These are phyloP conservation scores for Haemorhous mexicanus DNA, from an alignment of 2,113 vertebrate genomes.

Conservation along the genomic window DNA sequence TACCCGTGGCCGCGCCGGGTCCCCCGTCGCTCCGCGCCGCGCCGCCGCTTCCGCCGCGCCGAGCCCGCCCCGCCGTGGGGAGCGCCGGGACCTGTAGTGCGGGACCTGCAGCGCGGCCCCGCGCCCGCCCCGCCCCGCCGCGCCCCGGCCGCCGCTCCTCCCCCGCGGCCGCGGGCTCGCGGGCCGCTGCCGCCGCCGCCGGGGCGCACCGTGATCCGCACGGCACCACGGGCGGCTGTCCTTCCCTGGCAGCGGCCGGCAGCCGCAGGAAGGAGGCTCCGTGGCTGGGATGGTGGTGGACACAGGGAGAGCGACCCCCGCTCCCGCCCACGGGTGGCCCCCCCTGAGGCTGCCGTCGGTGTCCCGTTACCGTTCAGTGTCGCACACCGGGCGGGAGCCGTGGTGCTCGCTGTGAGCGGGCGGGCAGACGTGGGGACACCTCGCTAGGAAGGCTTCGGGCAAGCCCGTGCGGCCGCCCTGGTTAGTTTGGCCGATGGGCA, in stretches of 20 bases:
- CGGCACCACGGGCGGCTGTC: neutral
- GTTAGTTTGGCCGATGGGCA: neutral
- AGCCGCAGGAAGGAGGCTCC: neutral
- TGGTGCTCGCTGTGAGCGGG: neutral
- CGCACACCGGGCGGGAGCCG: neutral
- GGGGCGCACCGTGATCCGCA: rapidly evolving
- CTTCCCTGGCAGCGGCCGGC: neutral
- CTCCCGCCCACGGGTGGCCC: no score
- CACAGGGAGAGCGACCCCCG: no score
- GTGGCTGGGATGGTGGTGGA: neutral
- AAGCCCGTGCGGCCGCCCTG: neutral
- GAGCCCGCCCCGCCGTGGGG: neutral
- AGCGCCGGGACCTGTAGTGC: no score
- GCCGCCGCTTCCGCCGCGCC: neutral
- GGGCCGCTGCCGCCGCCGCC: no score
- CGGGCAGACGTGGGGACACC: neutral
- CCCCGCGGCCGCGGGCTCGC: no score
- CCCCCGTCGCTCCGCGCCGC: no score
- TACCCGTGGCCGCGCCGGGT: no score
- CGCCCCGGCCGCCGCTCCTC: neutral
- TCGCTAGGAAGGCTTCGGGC: neutral
- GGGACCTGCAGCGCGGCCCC: no score
- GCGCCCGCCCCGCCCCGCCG: no score
- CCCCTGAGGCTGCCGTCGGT: neutral
- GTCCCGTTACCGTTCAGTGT: neutral